Evolutionary conservation across 2,888 invertebrate genomes (phyloP), one percentile per base, ranked within the genome.

Genomic region (Silvanus unidentatus): DNA sequence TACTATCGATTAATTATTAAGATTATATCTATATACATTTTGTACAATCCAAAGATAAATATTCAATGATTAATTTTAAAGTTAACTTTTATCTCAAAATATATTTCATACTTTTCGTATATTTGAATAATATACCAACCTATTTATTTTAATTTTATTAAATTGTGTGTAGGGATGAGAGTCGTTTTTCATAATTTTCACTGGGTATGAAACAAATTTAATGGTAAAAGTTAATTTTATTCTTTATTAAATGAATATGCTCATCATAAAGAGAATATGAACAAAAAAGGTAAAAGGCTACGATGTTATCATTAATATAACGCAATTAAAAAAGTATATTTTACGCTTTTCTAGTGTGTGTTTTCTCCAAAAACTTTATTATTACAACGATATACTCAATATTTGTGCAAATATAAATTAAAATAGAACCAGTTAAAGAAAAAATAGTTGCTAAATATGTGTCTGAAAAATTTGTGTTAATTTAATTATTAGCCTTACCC

Each of bases 1-100:
- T n/a, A n/a, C 22, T 44, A 49, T 50, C 52, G 47, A 49, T 22
- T 22, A 22, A 22, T 22, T 5, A 22, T 22, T 22, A 22, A 22
- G 22, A 16, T 35, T 16, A 16, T 63, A 60, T 60, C 59, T 58
- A 62, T 58, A 62, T 64, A 64, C 60, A 63, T 71, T 70, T 71
- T 70, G 65, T 70, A 70, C 69, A 67, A 69, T 66, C 70, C 70
- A 70, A 71, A 70, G 70, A 70, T 66, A 63, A 53, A 47, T 53
- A 43, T 52, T 49, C 49, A 47, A 49, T 22, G 60, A 60, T 57
- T 59, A 57, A 57, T 54, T 8, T 35, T 52, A 51, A 52, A 42
- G 40, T 52, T 52, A 39, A 50, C 45, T 40, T 37, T 46, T 44
- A 42, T 52, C 36, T 44, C 47, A 43, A 32, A 32, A 9, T 32